A percentile compares a stretch with the other conserved stretches of the same genome.
phyloP scores from a whole-genome alignment of 2,113 vertebrate genomes.

The Podarcis cretensis region DNA sequence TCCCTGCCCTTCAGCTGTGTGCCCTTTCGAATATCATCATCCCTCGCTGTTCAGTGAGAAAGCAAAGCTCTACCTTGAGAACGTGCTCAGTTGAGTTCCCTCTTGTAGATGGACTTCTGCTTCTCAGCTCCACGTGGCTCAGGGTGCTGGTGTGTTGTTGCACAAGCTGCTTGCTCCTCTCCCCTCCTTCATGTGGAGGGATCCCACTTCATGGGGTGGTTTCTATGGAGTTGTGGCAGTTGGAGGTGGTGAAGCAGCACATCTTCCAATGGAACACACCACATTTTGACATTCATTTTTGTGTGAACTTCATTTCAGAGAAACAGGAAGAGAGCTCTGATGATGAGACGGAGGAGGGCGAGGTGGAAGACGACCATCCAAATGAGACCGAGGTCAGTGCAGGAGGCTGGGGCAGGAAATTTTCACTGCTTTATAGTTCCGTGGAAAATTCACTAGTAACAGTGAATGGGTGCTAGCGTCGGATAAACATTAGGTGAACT shows the following conservation, averaged over 20 bases:
- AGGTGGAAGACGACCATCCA: constrained; percentile 81
- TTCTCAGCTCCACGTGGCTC: not conserved
- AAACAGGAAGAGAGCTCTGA: constrained; percentile 83
- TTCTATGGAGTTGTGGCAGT: not conserved
- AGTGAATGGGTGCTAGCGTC: too few species aligned
- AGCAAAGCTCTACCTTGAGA: not conserved
- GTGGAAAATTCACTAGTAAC: too few species aligned
- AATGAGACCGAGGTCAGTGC: constrained; percentile 80
- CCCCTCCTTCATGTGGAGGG: not conserved
- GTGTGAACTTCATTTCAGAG: constrained; percentile 58
- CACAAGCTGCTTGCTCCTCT: not conserved
- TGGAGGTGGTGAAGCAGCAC: not conserved
- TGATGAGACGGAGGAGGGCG: constrained; percentile 85
- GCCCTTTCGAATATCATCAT: too few species aligned
- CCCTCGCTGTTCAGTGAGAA: not conserved
- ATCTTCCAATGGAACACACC: not conserved
- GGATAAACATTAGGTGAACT: too few species aligned
- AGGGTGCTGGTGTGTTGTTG: not conserved
- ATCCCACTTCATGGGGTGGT: not conserved
- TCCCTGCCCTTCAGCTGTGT: not conserved
- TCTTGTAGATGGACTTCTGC: not conserved
- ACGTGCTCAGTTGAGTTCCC: not conserved
- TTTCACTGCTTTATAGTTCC: too few species aligned
- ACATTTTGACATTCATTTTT: too few species aligned
- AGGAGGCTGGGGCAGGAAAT: not conserved